Evolutionary conservation across 1,140 invertebrate species (phyloP).

Genomic region (Eurosta solidaginis): DNA sequence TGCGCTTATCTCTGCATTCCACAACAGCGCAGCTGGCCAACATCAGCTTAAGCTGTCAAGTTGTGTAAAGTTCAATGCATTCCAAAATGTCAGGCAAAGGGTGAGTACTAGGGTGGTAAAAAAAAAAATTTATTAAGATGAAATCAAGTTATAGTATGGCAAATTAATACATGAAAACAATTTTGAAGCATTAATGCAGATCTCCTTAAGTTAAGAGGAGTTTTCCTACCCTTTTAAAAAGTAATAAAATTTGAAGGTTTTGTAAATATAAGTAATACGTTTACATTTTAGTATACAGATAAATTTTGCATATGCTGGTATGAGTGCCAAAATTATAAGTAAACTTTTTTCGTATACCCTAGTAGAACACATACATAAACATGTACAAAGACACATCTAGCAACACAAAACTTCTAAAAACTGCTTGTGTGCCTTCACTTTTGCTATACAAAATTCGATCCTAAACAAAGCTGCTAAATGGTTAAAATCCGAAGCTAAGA

Average conservation of each 20-base stretch:
- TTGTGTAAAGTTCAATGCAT: slow-evolving; percentile 25
- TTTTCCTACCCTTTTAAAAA: too few relatives aligned
- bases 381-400: not conserved
- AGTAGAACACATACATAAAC: too few relatives aligned
- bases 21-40: not conserved
- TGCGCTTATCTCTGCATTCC: not conserved
- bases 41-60: slow-evolving; percentile 18
- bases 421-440: not conserved
- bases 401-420: not conserved
- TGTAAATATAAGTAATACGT: too few relatives aligned
- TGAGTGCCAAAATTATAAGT: not conserved
- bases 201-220: too few relatives aligned
- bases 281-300: not conserved
- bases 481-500: slow-evolving; percentile 2
- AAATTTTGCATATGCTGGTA: not conserved
- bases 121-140: too few relatives aligned
- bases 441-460: not conserved
- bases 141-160: too few relatives aligned
- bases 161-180: too few relatives aligned
- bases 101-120: not conserved
- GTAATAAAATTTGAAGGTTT: too few relatives aligned
- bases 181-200: too few relatives aligned
- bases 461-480: slow-evolving; percentile 25
- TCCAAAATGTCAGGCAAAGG: not conserved
- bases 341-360: too few relatives aligned